These are phyloP conservation scores for Tenthredo mesomela DNA, from an alignment of 2,888 invertebrate genomes.

Conservation along the genomic window DNA sequence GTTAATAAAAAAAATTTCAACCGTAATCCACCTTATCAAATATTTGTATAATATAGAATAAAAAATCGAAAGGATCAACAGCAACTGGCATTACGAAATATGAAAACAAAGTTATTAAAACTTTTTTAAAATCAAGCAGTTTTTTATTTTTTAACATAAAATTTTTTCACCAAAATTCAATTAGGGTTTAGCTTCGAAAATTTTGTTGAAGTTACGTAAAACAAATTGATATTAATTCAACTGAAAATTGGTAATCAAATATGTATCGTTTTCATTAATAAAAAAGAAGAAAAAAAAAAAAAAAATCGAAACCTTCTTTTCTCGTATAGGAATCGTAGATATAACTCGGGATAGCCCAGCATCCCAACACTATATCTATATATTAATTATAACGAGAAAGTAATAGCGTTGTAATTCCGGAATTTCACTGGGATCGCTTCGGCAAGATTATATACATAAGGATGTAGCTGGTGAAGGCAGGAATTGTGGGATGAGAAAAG, in stretches of 20 bases:
- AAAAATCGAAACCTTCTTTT: neutral
- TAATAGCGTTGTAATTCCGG: neutral
- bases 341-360: neutral
- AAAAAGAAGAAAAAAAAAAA: neutral
- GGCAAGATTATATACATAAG: slow-evolving; percentile 25
- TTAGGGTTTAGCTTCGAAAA: neutral
- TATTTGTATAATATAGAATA: neutral
- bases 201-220: neutral
- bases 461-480: neutral
- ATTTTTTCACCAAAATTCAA: neutral
- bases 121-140: neutral
- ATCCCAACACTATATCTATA: neutral
- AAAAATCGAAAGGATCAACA: neutral
- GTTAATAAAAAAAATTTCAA: neutral
- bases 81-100: neutral
- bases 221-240: neutral
- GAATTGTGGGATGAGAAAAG: slow-evolving; percentile 9
- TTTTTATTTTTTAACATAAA: neutral
- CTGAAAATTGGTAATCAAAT: neutral
- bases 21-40: neutral
- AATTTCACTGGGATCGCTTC: slow-evolving; percentile 29
- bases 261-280: neutral
- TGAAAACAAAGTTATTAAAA: neutral
- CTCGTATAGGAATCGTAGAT: neutral
- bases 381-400: slow-evolving; percentile 23